Conservation (phyloP, 2,888 invertebrate species). For the Acanthosepion pharaonis region DNA sequence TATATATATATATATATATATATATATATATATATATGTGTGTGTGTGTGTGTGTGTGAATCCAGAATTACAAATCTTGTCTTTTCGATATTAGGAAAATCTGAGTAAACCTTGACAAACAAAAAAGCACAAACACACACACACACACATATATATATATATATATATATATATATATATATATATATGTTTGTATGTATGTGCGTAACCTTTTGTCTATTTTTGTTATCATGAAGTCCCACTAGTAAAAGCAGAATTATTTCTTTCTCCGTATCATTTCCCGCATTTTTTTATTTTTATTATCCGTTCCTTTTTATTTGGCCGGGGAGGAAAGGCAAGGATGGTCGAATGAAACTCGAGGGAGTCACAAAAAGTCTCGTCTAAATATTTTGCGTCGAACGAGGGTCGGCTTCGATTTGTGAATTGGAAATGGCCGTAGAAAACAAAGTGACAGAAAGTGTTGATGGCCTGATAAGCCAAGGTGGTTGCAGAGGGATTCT, state of each 20-base stretch:
- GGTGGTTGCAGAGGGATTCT: background rate
- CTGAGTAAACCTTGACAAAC: too few relatives aligned
- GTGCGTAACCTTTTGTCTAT: background rate
- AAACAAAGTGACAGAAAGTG: conserved; percentile 1
- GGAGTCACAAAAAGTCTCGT: conserved; percentile 33
- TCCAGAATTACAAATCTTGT: too few relatives aligned
- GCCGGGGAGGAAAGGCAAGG: background rate
- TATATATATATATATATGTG: background rate
- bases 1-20: background rate
- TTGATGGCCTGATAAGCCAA: background rate
- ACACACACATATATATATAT: background rate
- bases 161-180: background rate
- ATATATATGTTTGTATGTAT: background rate
- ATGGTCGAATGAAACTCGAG: background rate
- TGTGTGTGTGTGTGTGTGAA: background rate
- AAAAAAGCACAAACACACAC: background rate
- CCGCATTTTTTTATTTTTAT: background rate
- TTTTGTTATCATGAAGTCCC: background rate
- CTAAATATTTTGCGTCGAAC: conserved; percentile 14
- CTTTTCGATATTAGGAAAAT: too few relatives aligned
- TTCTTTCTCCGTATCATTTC: background rate
- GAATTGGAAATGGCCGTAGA: conserved; percentile 33
- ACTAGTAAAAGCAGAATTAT: background rate
- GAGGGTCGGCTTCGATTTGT: background rate
- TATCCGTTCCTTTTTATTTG: background rate